These are phyloP conservation scores for Alloplasta piceator DNA, from an alignment of 2,888 invertebrate species.

Conservation along the genomic window DNA sequence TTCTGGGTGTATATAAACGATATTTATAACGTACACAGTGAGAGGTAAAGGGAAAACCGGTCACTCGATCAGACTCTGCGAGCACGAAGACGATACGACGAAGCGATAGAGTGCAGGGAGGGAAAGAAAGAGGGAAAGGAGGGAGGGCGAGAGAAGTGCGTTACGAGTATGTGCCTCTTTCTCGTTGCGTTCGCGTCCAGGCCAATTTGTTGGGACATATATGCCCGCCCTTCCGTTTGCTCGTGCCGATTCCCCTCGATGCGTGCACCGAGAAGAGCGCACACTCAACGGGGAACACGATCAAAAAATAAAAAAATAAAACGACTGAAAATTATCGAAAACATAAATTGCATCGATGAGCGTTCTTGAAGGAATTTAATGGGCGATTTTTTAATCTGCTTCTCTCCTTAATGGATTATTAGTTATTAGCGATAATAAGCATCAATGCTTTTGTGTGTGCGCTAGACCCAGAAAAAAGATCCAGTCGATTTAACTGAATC, in stretches of 20 bases:
- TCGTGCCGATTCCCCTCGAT: slow-evolving; percentile 60
- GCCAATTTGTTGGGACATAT: slow-evolving; percentile 64
- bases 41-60: slow-evolving; percentile 52
- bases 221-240: slow-evolving; percentile 51
- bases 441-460: slow-evolving; percentile 4
- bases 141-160: slow-evolving; percentile 43
- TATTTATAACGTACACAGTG: slow-evolving; percentile 52
- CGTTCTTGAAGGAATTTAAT: slow-evolving; percentile 14
- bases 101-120: slow-evolving; percentile 38
- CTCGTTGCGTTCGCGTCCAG: slow-evolving; percentile 52
- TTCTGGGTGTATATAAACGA: no score
- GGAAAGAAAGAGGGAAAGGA: background rate
- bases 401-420: slow-evolving; percentile 46
- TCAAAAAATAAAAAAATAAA: background rate
- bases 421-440: slow-evolving; percentile 41
- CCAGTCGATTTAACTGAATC: no score
- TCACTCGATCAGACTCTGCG: slow-evolving; percentile 58
- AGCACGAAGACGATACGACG: slow-evolving; percentile 60
- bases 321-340: slow-evolving; percentile 38
- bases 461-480: no score
- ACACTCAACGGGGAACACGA: background rate
- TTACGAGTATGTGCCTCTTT: slow-evolving; percentile 1
- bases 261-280: slow-evolving; percentile 4
- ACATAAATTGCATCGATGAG: slow-evolving; percentile 47
- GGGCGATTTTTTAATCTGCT: slow-evolving; percentile 19